A percentile compares a stretch with the other conserved stretches of the same genome.
Evolutionary conservation across 2,888 invertebrate genomes (phyloP).

Genomic region (Glomeris marginata): DNA sequence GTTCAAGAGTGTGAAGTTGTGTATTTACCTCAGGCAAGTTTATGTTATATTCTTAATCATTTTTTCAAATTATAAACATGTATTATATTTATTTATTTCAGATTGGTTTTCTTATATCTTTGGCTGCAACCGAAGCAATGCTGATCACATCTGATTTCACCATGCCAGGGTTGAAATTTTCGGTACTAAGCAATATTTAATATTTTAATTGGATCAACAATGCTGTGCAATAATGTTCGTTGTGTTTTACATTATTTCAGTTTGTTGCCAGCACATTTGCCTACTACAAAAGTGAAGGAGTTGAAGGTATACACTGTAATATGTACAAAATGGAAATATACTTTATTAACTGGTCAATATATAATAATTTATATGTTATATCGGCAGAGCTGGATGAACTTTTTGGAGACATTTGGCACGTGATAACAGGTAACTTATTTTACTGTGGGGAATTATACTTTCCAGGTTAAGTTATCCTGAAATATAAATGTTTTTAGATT

Average conservation of each 20-base stretch:
- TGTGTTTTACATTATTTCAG: slow-evolving; percentile 27
- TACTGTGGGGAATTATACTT: no score
- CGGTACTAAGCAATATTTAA: slow-evolving; percentile 35
- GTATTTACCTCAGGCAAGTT: slow-evolving; percentile 40
- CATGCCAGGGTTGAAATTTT: slow-evolving; percentile 52
- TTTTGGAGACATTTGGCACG: slow-evolving; percentile 61
- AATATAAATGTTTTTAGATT: slow-evolving; percentile 39
- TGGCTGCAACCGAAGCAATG: slow-evolving; percentile 47
- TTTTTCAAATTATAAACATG: slow-evolving; percentile 8
- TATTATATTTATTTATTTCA: slow-evolving; percentile 27
- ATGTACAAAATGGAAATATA: no score
- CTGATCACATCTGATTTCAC: slow-evolving; percentile 41
- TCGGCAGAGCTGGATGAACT: slow-evolving; percentile 52
- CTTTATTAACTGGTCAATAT: slow-evolving; percentile 35
- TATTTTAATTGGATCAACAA: slow-evolving; percentile 3
- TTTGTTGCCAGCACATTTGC: slow-evolving; percentile 48
- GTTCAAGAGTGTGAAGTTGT: slow-evolving; percentile 24
- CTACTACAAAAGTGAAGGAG: slow-evolving; percentile 53
- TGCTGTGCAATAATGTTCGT: slow-evolving; percentile 10
- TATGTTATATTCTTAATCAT: slow-evolving; percentile 2
- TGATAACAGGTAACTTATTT: slow-evolving; percentile 44
- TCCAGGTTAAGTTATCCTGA: no score
- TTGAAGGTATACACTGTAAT: slow-evolving; percentile 24
- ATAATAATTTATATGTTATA: slow-evolving; percentile 12
- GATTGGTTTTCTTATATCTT: slow-evolving; percentile 59